Percentiles rank a stretch among this genome's conserved stretches.
phyloP scores from a whole-genome alignment of 2,888 invertebrate species.

The Diaprepes abbreviatus region DNA sequence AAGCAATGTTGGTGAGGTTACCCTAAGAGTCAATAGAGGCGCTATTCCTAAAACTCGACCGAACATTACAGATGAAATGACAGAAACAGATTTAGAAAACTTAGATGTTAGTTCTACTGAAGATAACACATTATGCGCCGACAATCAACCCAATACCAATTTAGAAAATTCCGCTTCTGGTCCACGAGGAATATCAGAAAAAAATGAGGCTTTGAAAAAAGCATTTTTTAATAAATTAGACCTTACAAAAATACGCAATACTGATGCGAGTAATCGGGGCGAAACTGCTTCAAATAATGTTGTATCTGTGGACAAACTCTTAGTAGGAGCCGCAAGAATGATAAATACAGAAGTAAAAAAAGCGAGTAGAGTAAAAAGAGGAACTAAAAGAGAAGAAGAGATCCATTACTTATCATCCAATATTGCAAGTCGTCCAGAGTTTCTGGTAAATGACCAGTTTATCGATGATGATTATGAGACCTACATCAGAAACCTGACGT shows the following conservation, averaged over 20 bases:
- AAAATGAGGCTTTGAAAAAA: not conserved
- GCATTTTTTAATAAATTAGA: not conserved
- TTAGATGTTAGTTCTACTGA: not conserved
- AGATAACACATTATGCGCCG: not conserved
- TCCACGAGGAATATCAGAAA: not conserved
- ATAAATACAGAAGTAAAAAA: not conserved
- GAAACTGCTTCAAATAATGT: not conserved
- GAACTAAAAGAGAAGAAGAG: not conserved
- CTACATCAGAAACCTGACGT: not conserved
- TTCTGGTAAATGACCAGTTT: constrained; percentile 22
- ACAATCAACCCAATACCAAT: not conserved
- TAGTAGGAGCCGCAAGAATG: not conserved
- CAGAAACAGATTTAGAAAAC: not conserved
- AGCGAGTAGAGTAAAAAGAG: not conserved
- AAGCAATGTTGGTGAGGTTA: not conserved
- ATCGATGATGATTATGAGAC: constrained; percentile 37
- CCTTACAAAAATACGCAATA: not conserved
- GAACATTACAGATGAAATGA: constrained; percentile 6
- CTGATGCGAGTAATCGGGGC: not conserved
- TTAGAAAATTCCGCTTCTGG: not conserved
- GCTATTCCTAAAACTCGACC: not conserved
- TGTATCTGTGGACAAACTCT: not conserved
- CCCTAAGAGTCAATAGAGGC: not conserved
- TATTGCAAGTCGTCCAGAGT: not conserved
- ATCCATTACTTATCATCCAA: not conserved